Evolutionary conservation across 2,888 invertebrate genomes (phyloP), one percentile per base, ranked within the genome.

Genomic region (Trichopria drosophilae): DNA sequence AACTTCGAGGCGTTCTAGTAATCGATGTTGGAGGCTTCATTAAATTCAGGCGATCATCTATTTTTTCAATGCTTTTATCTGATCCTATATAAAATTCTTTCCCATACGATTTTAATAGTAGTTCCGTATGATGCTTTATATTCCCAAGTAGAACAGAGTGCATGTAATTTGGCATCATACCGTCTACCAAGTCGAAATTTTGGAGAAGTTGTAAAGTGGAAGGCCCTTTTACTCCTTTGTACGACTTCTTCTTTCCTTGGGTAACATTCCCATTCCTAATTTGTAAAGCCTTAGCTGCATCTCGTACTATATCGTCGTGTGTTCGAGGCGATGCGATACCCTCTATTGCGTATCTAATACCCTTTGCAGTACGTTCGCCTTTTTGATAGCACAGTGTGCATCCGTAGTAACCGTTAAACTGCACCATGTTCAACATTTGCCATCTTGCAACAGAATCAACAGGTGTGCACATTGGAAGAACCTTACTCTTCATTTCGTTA

Each of bases 401-500:
- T 22, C 52, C 42, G 13, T 41, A 28, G 5, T 13, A 31, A 10
- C 43, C 52, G 19, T 42, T 42, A 12, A 20, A 42, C 12, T 31
- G 41, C 13, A 19, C 50, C 41, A 41, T 48, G 35, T 40, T 40
- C 19, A 48, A 19, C 9, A 42, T 16, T n/a, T 16, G 7, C n/a
- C n/a, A 13, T 6, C 52, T 35, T 12, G 48, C 52, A n/a, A 48
- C 31, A 6, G 47, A 52, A 28, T 53, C 53, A 7, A 48, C 41
- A 29, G 26, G 32, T 5, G 42, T 15, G n/a, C 20, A 36, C 15
- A 49, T 9, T 9, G 48, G 48, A 37, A 37, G n/a, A 4, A 37
- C 42, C 24, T 36, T 42, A 26, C 29, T 42, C 18, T 19, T 35
- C 12, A 40, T 29, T 10, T 15, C n/a, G 12, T 31, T 13, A 9